Conservation (phyloP, 2,113 vertebrate genomes). For the Pterocles burchelli region DNA sequence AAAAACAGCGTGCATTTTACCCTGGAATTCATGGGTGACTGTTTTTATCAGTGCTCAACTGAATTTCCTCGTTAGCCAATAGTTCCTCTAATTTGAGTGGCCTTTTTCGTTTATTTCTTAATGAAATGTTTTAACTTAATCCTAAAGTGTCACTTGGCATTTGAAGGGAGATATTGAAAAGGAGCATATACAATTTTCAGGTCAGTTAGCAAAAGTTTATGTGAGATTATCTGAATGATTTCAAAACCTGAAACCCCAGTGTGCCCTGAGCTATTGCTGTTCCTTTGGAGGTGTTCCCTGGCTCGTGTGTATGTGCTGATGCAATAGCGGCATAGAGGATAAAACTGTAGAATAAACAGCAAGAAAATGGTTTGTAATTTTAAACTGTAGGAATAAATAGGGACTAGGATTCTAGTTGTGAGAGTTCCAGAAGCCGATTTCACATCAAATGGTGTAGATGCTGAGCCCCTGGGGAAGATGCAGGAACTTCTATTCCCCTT, state of each 20-base stretch:
- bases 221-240: not conserved
- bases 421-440: not conserved
- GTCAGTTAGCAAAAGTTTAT: not conserved
- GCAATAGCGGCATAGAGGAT: not conserved
- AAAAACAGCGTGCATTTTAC: not conserved
- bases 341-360: not conserved
- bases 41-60: slow-evolving; percentile 6
- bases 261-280: not conserved
- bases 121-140: slow-evolving; percentile 30
- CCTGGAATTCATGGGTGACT: not conserved
- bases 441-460: not conserved
- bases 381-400: not conserved
- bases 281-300: not conserved
- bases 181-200: not conserved
- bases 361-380: not conserved
- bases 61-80: not conserved
- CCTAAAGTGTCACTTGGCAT: not conserved
- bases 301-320: not conserved
- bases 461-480: not conserved
- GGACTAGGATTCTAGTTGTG: not conserved
- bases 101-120: not conserved
- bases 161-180: not conserved
- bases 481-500: not conserved
- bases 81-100: not conserved
- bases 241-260: not conserved